Base-by-base conservation (phyloP, 2,113 vertebrate species). In the Origma solitaria region DNA sequence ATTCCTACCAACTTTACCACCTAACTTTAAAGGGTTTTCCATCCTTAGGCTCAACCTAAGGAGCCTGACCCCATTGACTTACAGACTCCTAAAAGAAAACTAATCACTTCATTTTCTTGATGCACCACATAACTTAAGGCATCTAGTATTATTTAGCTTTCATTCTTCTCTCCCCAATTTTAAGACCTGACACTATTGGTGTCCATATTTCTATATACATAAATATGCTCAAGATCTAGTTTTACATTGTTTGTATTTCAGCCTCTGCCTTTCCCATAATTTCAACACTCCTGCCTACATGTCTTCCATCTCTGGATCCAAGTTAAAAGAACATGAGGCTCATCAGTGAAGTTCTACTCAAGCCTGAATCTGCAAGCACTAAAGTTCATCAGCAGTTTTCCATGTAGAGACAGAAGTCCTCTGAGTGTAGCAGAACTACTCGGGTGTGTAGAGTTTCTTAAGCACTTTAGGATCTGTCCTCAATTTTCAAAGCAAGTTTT, bases 401-500 rank as follows among this genome's bases (percentile, higher is more conserved):
- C 5, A 6, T 35, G 25, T 5, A 64, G 86, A 71, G 60, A 70
- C 2, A n/a, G 38, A 95, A 76, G 71, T 93, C 92, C 91, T 88
- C 60, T 3, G 80, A 81, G 92, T 58, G 72, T 68, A 66, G 85
- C 6, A 94, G 64, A 86, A 64, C 35, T 78, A 58, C 68, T 84
- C 2, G 24, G 24, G 86, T 84, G 80, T 95, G 88, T 90, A 60
- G 88, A 94, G 91, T 91, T 91, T 72, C 96, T 82, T 92, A 91
- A 95, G 81, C 49, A 82, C 49, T 95, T 94, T 20, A 78, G 81
- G 89, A 79, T 92, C 91, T 91, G 77, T 79, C 89, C 83, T 92
- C 87, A 78, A 87, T 92, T 94, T 96, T 81, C 83, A 76, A 82
- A 93, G 54, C 16, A 81, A 82, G 57, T 88, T 94, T 91, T 87